These are phyloP conservation scores for Tridacna crocea DNA, from an alignment of 2,888 invertebrate genomes.

Conservation along the genomic window DNA sequence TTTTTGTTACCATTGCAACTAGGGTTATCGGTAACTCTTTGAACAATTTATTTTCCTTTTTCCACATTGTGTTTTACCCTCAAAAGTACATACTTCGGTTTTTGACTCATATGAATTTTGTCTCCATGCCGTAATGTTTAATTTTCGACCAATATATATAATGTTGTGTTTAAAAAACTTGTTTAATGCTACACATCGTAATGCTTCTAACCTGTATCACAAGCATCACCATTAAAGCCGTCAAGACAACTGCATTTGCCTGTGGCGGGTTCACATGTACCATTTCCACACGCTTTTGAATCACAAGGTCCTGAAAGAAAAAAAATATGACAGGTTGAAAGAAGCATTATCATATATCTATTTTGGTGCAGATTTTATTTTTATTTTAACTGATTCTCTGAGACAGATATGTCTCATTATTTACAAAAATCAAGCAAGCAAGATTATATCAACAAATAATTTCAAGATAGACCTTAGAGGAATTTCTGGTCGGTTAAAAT, in stretches of 20 bases:
- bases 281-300: neutral
- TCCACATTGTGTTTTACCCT: too few species aligned
- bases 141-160: neutral
- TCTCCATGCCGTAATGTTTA: too few species aligned
- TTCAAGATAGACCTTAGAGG: neutral
- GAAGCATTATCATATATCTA: neutral
- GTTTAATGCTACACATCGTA: neutral
- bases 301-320: constrained; percentile 10
- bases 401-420: too few species aligned
- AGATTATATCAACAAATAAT: too few species aligned
- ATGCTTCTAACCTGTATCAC: neutral
- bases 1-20: too few species aligned
- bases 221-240: neutral
- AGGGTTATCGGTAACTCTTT: too few species aligned
- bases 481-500: too few species aligned
- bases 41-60: too few species aligned
- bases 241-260: neutral
- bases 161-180: neutral
- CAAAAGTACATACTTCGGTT: too few species aligned
- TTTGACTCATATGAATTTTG: too few species aligned
- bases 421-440: too few species aligned
- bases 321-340: neutral
- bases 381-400: too few species aligned
- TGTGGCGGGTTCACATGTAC: neutral
- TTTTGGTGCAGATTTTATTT: neutral